Percentiles rank a stretch among this genome's conserved stretches.
phyloP scores from a whole-genome alignment of 2,797 vertebrate genomes.

The Leucoraja ocellata region DNA sequence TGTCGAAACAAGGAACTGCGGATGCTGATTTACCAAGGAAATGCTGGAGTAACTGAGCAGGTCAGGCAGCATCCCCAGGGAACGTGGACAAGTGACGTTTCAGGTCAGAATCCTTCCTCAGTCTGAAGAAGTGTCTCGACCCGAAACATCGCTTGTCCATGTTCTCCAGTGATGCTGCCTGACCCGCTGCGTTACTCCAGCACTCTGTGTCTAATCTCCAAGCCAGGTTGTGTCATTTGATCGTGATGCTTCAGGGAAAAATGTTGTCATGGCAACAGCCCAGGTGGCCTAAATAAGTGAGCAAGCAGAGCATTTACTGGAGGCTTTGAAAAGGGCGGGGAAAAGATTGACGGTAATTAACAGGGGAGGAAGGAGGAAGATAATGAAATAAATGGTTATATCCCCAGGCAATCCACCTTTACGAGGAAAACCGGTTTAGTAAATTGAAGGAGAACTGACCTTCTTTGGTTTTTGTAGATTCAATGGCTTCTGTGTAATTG shows the following conservation, averaged over 20 bases:
- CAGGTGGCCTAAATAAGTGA: slow-evolving; percentile 16
- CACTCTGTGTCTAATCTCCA: no score
- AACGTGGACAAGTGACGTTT: no score
- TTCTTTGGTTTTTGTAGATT: not conserved
- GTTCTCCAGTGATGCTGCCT: no score
- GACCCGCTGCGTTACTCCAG: no score
- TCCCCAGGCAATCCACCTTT: slow-evolving; percentile 3
- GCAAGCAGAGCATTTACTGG: not conserved
- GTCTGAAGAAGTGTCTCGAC: no score
- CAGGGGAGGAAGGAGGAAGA: not conserved
- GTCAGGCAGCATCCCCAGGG: no score
- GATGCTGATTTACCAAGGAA: no score
- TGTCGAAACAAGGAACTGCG: no score
- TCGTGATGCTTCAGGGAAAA: not conserved
- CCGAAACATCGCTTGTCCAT: no score
- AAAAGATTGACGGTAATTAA: not conserved
- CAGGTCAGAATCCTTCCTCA: no score
- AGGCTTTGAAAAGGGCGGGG: not conserved
- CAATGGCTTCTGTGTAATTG: slow-evolving; percentile 9
- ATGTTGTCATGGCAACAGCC: slow-evolving; percentile 5
- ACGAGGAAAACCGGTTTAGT: not conserved
- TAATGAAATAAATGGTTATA: not conserved
- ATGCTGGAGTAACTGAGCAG: no score
- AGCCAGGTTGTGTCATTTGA: not conserved
- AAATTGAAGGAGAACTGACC: not conserved